Evolutionary conservation across 2,113 vertebrate species (phyloP).

Genomic region (Taxidea taxus): DNA sequence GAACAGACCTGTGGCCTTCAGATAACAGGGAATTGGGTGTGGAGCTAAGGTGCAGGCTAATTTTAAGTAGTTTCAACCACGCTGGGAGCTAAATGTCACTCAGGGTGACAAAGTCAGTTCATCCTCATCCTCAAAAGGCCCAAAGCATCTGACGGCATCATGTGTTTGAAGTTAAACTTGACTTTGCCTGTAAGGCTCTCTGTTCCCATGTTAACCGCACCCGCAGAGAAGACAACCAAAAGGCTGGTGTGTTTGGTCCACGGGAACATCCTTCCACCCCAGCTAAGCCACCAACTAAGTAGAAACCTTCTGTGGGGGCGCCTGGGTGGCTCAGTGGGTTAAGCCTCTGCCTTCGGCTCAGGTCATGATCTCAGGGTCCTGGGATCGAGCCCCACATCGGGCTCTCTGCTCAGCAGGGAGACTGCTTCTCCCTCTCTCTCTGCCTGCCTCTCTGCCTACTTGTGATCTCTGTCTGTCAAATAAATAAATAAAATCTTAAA

Average conservation of each 20-base stretch:
- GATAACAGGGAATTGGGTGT: neutral
- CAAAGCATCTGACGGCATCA: rapidly evolving
- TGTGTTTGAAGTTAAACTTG: neutral
- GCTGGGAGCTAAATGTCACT: neutral
- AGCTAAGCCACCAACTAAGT: neutral
- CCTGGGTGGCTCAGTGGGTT: too few relatives aligned
- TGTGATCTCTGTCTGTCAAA: too few relatives aligned
- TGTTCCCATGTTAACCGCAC: neutral
- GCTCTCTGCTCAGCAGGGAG: too few relatives aligned
- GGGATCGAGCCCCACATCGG: too few relatives aligned
- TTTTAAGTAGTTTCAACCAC: neutral
- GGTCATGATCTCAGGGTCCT: too few relatives aligned
- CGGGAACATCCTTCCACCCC: neutral
- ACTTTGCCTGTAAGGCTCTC: neutral
- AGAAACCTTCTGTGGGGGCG: neutral
- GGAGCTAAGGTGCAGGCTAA: neutral
- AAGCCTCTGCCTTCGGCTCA: too few relatives aligned
- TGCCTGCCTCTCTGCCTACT: too few relatives aligned
- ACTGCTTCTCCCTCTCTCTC: too few relatives aligned
- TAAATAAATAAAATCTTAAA: too few relatives aligned
- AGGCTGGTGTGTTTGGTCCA: neutral
- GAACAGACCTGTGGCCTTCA: neutral
- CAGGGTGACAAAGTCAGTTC: neutral
- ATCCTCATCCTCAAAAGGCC: neutral
- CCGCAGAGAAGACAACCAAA: neutral